Evolutionary conservation across 2,113 vertebrate genomes (phyloP).

Genomic region (Cranoglanis bouderius): DNA sequence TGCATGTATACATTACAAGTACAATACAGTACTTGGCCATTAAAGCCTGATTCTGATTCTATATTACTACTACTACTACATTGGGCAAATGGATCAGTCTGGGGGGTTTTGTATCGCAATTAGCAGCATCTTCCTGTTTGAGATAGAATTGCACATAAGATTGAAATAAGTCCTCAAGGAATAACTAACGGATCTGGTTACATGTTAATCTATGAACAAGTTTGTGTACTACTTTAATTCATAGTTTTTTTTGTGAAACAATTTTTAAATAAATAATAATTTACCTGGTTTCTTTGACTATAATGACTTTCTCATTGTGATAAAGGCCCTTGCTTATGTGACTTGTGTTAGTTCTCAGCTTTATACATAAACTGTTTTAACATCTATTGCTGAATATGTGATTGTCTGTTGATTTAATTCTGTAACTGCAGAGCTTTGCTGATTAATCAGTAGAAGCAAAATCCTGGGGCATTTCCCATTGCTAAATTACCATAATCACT

Average conservation of each 20-base stretch:
- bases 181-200: neutral
- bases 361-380: neutral
- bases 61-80: too few species aligned
- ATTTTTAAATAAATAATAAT: neutral
- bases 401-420: neutral
- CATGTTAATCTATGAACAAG: neutral
- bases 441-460: slow-evolving; percentile 19
- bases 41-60: too few species aligned
- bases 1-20: too few species aligned
- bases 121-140: neutral
- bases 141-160: neutral
- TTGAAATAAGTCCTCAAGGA: neutral
- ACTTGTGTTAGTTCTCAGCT: neutral
- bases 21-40: too few species aligned
- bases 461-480: neutral
- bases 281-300: neutral
- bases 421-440: neutral
- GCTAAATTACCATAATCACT: slow-evolving; percentile 7
- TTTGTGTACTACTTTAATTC: neutral
- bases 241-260: neutral
- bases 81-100: neutral
- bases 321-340: neutral
- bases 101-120: neutral
- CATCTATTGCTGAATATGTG: neutral
- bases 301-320: neutral